Conservation (phyloP, 2,797 vertebrate genomes). For the Notolepis coatsorum region DNA sequence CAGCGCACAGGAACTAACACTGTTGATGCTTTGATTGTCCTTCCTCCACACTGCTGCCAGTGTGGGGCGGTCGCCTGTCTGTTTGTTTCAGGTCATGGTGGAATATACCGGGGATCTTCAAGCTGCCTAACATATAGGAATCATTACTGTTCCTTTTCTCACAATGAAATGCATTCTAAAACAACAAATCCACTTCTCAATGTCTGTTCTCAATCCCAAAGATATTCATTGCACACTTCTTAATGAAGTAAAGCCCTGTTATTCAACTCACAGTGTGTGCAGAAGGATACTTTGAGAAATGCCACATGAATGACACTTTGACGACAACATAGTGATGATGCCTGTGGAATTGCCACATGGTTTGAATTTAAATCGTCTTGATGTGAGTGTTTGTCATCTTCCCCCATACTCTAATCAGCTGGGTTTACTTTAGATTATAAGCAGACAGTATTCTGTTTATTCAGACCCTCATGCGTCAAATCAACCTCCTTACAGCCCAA, state of each 20-base stretch:
- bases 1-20: constrained; percentile 53
- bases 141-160: background rate
- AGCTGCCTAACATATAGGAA: background rate
- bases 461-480: constrained; percentile 19
- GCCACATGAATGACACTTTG: too few relatives aligned
- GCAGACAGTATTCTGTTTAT: constrained; percentile 33
- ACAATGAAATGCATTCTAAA: background rate
- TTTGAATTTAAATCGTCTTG: constrained; percentile 1
- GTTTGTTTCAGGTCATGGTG: constrained; percentile 22
- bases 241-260: background rate
- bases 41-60: constrained; percentile 16
- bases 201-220: background rate
- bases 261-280: background rate
- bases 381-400: background rate
- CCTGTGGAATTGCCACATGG: constrained; percentile 7
- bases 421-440: constrained; percentile 30
- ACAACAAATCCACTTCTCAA: background rate
- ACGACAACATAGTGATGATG: background rate
- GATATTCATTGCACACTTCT: background rate
- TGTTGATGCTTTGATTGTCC: constrained; percentile 23
- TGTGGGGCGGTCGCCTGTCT: constrained; percentile 17
- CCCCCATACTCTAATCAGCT: background rate
- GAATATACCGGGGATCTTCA: constrained; percentile 6
- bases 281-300: constrained; percentile 6
- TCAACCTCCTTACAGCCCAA: constrained; percentile 31